phyloP scores from a whole-genome alignment of 2,888 invertebrate species.

The Temnothorax rugatulus region DNA sequence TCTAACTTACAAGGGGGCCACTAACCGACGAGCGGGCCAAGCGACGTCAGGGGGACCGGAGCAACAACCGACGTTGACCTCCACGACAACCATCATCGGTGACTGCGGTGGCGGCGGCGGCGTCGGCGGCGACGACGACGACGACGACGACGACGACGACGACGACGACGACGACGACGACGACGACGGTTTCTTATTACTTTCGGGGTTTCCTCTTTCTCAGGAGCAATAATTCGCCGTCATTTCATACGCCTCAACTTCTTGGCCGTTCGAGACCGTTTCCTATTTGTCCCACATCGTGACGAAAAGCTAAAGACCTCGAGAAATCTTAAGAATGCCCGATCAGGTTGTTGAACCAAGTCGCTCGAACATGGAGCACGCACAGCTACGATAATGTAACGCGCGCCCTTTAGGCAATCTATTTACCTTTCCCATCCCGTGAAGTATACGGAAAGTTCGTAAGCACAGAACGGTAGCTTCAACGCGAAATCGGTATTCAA shows the following conservation, averaged over 20 bases:
- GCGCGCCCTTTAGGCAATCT: slow-evolving; percentile 21
- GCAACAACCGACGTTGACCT: slow-evolving; percentile 84
- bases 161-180: not conserved
- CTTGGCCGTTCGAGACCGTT: not conserved
- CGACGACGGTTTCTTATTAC: not conserved
- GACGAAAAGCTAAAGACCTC: slow-evolving; percentile 15
- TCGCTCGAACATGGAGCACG: not conserved
- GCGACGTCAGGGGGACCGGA: slow-evolving; percentile 72
- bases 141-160: slow-evolving; percentile 15
- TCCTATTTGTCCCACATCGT: slow-evolving; percentile 65
- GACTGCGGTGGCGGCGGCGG: slow-evolving; percentile 28
- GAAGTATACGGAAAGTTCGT: not conserved
- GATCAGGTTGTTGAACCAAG: slow-evolving; percentile 62
- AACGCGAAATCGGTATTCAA: not conserved
- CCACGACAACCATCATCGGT: slow-evolving; percentile 71
- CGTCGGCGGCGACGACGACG: slow-evolving; percentile 19
- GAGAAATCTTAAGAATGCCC: slow-evolving; percentile 60
- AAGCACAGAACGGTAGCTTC: not conserved
- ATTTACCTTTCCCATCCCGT: slow-evolving; percentile 26
- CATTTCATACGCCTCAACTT: slow-evolving; percentile 67
- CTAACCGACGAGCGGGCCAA: slow-evolving; percentile 69
- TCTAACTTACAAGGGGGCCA: slow-evolving; percentile 61
- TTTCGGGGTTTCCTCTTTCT: slow-evolving; percentile 49
- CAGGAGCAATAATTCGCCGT: slow-evolving; percentile 69
- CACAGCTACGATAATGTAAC: slow-evolving; percentile 11